Base-by-base conservation (phyloP, 2,888 invertebrate species). In the Pollenia griseotomentosa region DNA sequence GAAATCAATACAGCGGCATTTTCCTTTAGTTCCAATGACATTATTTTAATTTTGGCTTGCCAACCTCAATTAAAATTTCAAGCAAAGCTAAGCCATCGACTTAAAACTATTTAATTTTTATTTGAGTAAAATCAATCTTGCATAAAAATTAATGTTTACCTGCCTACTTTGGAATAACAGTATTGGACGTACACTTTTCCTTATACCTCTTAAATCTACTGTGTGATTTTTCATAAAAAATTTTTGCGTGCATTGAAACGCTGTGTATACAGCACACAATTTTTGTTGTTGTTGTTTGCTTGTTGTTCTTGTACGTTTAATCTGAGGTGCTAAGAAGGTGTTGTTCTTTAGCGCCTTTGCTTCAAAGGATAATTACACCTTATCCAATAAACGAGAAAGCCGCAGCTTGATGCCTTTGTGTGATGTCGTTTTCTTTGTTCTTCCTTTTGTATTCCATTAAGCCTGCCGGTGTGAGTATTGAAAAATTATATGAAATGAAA, bases 261-360 rank as follows among this genome's bases (percentile, higher is more conserved):
- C 10, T 55, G 48, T 66, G 42, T 33, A 6, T 33, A 33, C 33
- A 33, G 33, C 33, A 33, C 6, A 6, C 33, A 6, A 48, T 53
- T 14, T 57, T 2, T 57, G 10, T 4, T 66, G 73, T 53, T 53
- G n/a, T 46, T 68, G 33, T 23, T 23, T 57, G 79, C 42, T 65
- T 74, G 63, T 59, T 57, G 71, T 53, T 46, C 12, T 79, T 71
- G 42, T 71, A 51, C 51, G 70, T 46, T 59, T 82, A 84, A 87
- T 82, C 81, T 74, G 78, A 90, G 91, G 91, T 91, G 91, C 89
- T 91, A 90, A 91, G 91, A 91, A 91, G 92, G 92, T 92, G 92
- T 92, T 92, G 90, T 90, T 91, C 91, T 91, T 91, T 91, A 91
- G 92, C 92, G 92, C 92, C 92, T 91, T 85, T 85, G 84, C 87